phyloP scores from a whole-genome alignment of 2,113 vertebrate species.

The Dendrocopos noguchii region DNA sequence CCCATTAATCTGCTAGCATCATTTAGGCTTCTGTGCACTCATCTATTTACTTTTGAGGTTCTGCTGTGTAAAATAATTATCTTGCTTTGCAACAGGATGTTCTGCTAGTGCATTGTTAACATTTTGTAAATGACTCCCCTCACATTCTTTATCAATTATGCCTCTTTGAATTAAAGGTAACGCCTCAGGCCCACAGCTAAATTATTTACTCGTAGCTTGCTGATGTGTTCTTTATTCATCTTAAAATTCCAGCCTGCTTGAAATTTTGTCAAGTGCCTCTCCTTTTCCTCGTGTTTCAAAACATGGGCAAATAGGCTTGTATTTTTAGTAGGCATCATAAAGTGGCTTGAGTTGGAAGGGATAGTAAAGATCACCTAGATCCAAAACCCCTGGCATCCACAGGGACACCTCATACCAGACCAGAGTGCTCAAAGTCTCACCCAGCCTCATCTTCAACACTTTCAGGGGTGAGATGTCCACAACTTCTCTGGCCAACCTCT shows the following conservation, averaged over 20 bases:
- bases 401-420: no score
- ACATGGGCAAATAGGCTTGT: not conserved
- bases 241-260: slow-evolving; percentile 29
- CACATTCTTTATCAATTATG: slow-evolving; percentile 57
- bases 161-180: slow-evolving; percentile 59
- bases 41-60: slow-evolving; percentile 56
- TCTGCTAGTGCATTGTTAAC: slow-evolving; percentile 41
- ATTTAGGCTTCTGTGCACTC: slow-evolving; percentile 36
- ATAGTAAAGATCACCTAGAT: no score
- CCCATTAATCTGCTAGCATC: slow-evolving; percentile 43
- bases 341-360: no score
- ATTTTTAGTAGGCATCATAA: not conserved
- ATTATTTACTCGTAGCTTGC: slow-evolving; percentile 60
- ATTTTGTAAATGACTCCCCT: slow-evolving; percentile 62
- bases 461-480: no score
- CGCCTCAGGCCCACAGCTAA: slow-evolving; percentile 44
- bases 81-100: slow-evolving; percentile 57
- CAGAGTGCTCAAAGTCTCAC: no score
- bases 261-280: slow-evolving; percentile 1
- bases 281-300: not conserved
- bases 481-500: no score
- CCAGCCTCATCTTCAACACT: no score
- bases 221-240: slow-evolving; percentile 58
- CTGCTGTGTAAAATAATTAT: slow-evolving; percentile 63
- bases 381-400: no score